A percentile compares a stretch with the other conserved stretches of the same genome.
phyloP scores from a whole-genome alignment of 2,113 vertebrate species.

The Amazona vittata region DNA sequence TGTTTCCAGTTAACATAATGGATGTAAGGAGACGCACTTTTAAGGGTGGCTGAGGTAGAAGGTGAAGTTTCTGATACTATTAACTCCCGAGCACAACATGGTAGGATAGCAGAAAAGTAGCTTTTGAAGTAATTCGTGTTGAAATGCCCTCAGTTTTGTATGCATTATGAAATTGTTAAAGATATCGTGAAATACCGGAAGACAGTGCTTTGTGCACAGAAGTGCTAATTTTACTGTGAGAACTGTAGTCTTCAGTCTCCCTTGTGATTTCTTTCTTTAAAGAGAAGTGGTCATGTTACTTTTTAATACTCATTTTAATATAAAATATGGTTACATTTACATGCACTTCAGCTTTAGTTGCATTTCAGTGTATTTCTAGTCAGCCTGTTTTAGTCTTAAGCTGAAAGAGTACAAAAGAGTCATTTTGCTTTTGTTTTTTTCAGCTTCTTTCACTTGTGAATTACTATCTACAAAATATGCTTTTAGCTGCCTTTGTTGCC shows the following conservation, averaged over 20 bases:
- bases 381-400: neutral
- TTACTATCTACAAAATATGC: neutral
- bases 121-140: neutral
- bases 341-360: neutral
- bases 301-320: constrained; percentile 24
- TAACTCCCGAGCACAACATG: neutral
- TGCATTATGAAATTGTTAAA: constrained; percentile 26
- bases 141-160: constrained; percentile 5
- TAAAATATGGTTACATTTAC: neutral
- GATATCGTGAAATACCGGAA: constrained; percentile 43
- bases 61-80: neutral
- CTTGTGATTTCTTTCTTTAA: constrained; percentile 30
- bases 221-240: constrained; percentile 48
- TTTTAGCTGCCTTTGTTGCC: neutral
- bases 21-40: neutral
- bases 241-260: constrained; percentile 30
- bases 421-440: neutral
- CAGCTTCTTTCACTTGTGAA: neutral
- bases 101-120: neutral
- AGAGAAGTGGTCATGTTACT: neutral
- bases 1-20: neutral
- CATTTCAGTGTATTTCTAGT: neutral
- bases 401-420: neutral
- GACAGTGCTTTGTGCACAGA: constrained; percentile 10
- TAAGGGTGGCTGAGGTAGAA: neutral